Evolutionary conservation across 2,797 vertebrate species (phyloP).

Genomic region (Urophycis tenuis): DNA sequence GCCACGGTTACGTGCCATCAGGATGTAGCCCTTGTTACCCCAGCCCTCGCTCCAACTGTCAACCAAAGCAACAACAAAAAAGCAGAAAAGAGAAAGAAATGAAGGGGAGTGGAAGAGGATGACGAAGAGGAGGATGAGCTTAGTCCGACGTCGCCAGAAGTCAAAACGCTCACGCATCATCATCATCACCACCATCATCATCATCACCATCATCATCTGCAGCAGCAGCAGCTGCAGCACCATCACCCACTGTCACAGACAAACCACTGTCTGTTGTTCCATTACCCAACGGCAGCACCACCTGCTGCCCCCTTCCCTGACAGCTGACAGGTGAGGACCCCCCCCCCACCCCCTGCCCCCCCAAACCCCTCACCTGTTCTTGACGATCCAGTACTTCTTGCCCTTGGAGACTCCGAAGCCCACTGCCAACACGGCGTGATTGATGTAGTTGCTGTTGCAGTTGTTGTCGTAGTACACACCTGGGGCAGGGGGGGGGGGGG

Average conservation of each 20-base stretch:
- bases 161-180: background rate
- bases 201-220: background rate
- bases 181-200: background rate
- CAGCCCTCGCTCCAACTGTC: conserved; percentile 72
- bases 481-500: conserved; percentile 45
- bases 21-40: conserved; percentile 71
- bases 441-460: conserved; percentile 80
- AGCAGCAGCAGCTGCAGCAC: background rate
- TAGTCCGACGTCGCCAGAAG: background rate
- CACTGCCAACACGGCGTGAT: conserved; percentile 88
- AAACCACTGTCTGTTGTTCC: conserved; percentile 4
- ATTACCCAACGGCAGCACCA: conserved; percentile 28
- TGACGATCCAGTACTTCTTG: conserved; percentile 89
- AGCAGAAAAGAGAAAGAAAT: background rate
- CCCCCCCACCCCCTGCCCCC: too few species aligned
- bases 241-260: background rate
- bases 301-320: conserved; percentile 29
- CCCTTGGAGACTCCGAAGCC: conserved; percentile 82
- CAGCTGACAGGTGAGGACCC: background rate
- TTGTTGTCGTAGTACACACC: conserved; percentile 86
- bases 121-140: background rate
- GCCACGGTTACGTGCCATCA: conserved; percentile 75
- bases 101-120: background rate
- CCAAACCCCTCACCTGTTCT: conserved; percentile 82
- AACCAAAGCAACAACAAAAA: background rate